phyloP scores from a whole-genome alignment of 2,113 vertebrate genomes.

The Microcebus ravelobensis region DNA sequence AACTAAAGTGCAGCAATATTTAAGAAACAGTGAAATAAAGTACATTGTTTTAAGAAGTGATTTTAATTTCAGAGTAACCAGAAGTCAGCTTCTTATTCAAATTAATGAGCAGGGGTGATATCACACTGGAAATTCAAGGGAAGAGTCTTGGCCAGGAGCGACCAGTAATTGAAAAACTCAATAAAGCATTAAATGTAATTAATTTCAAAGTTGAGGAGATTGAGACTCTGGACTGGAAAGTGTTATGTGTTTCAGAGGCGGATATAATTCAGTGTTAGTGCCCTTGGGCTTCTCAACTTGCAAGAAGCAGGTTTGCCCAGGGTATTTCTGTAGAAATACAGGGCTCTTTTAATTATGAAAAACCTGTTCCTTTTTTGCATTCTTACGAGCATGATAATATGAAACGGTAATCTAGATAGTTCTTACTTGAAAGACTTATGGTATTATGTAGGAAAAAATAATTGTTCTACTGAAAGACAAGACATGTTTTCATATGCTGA shows the following conservation, averaged over 20 bases:
- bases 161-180: slow-evolving; percentile 54
- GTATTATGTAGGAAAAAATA: not conserved
- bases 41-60: not conserved
- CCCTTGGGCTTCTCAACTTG: not conserved
- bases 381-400: not conserved
- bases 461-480: not conserved
- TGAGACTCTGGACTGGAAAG: not conserved
- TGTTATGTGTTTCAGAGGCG: not conserved
- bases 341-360: not conserved
- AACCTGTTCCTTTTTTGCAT: not conserved
- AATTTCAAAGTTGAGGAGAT: slow-evolving; percentile 40
- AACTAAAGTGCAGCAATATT: not conserved
- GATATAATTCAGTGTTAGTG: not conserved
- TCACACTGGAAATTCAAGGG: slow-evolving; percentile 20
- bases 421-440: not conserved
- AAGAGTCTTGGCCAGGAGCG: not conserved
- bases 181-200: slow-evolving; percentile 59
- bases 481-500: not conserved
- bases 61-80: not conserved
- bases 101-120: not conserved
- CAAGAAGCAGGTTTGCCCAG: not conserved
- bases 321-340: not conserved
- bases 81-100: not conserved
- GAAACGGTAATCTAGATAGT: not conserved
- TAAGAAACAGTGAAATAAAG: not conserved